phyloP scores from a whole-genome alignment of 2,113 vertebrate species.

The Dendrocopos noguchii region DNA sequence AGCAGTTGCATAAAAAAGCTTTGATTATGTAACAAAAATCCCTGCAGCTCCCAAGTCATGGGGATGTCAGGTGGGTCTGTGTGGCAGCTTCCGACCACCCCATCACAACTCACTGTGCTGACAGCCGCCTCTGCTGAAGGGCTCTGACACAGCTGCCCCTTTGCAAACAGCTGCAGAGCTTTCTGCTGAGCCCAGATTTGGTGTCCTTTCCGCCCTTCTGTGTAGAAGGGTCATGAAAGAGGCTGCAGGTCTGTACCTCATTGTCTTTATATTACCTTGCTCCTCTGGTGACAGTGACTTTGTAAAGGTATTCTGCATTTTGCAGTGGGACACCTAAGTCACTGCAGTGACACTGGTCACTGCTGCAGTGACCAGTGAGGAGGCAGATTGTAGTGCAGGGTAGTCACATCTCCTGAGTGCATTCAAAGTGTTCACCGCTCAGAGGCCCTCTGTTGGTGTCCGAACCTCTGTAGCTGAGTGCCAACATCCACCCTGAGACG shows the following conservation, averaged over 20 bases:
- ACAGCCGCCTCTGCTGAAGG: neutral
- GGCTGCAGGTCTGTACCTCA: accelerated
- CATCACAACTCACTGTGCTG: neutral
- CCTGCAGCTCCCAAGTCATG: neutral
- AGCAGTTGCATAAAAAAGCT: neutral
- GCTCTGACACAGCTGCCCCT: neutral
- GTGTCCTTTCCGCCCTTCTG: neutral
- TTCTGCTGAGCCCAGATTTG: accelerated
- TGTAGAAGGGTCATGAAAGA: neutral
- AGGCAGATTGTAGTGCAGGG: neutral
- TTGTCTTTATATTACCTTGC: neutral
- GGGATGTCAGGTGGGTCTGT: neutral
- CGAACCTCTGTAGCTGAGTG: neutral
- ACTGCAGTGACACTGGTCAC: no score
- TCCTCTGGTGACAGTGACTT: neutral
- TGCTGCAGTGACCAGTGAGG: accelerated
- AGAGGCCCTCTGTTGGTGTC: neutral
- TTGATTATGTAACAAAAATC: neutral
- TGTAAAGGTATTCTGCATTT: neutral
- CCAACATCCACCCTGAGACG: neutral
- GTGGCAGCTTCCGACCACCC: neutral
- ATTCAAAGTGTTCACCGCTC: neutral
- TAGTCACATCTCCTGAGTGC: accelerated
- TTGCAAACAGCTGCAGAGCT: neutral
- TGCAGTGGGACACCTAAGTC: neutral